phyloP scores from a whole-genome alignment of 2,113 vertebrate species.

The Riparia riparia region DNA sequence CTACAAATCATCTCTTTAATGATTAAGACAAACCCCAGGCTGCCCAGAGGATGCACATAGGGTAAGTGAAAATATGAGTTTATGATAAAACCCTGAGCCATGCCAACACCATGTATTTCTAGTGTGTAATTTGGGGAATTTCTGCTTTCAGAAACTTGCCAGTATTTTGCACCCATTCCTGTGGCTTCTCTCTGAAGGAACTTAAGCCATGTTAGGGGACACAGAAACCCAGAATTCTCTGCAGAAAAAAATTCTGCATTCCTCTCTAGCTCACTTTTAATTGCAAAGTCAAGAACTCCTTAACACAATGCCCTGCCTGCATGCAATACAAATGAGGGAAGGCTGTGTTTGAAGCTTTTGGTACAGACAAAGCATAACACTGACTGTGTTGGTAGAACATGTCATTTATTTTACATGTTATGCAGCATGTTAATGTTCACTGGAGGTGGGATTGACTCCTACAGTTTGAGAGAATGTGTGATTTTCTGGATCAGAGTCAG shows the following conservation, averaged over 20 bases:
- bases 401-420: not conserved
- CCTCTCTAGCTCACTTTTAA: conserved; percentile 2
- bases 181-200: not conserved
- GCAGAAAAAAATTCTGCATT: not conserved
- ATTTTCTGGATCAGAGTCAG: not conserved
- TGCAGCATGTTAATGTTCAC: not conserved
- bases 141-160: not conserved
- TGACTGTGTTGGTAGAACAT: not conserved
- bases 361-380: not conserved
- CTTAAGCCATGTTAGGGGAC: not conserved
- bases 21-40: not conserved
- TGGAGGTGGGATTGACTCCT: not conserved
- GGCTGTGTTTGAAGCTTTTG: not conserved
- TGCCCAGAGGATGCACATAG: not conserved
- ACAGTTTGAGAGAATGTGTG: not conserved
- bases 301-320: not conserved
- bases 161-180: not conserved
- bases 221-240: not conserved
- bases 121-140: not conserved
- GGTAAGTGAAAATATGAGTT: not conserved
- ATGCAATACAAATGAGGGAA: conserved; percentile 1
- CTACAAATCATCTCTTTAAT: not conserved
- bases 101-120: not conserved
- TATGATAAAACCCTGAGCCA: not conserved
- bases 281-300: not conserved